A percentile compares a stretch with the other conserved stretches of the same genome.
Evolutionary conservation across 2,113 vertebrate species (phyloP).

Genomic region (Camelus bactrianus): DNA sequence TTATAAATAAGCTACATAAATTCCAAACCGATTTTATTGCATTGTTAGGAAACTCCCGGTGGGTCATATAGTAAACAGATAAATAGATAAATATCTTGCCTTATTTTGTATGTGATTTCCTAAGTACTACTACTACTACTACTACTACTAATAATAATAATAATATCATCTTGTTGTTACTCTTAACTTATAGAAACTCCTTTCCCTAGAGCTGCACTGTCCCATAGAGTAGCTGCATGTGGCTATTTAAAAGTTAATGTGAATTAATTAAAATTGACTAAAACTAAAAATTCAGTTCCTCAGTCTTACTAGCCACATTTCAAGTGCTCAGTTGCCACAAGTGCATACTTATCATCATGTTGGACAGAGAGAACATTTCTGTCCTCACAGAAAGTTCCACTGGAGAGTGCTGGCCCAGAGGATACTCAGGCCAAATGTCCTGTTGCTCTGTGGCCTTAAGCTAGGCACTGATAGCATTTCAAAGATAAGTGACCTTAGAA

Average conservation of each 20-base stretch:
- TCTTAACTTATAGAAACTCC: neutral
- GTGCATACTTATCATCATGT: neutral
- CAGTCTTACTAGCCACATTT: neutral
- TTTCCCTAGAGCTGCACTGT: neutral
- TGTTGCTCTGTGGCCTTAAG: neutral
- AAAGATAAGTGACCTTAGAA: neutral
- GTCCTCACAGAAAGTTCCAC: neutral
- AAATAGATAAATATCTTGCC: neutral
- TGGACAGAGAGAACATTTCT: neutral
- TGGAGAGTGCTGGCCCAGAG: neutral
- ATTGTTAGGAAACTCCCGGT: slow-evolving; percentile 8
- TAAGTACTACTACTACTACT: neutral
- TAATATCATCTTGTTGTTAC: neutral
- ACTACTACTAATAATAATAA: no score
- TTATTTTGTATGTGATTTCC: neutral
- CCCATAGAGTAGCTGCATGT: neutral
- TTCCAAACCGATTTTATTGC: neutral
- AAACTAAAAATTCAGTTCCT: slow-evolving; percentile 33
- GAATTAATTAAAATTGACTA: slow-evolving; percentile 18
- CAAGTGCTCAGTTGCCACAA: neutral
- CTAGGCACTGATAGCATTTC: neutral
- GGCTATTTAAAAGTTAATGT: neutral
- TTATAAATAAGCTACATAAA: slow-evolving; percentile 21
- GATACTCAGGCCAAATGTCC: neutral
- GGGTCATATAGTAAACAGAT: neutral